phyloP scores from a whole-genome alignment of 2,797 vertebrate species.

The Eutrigla gurnardus region DNA sequence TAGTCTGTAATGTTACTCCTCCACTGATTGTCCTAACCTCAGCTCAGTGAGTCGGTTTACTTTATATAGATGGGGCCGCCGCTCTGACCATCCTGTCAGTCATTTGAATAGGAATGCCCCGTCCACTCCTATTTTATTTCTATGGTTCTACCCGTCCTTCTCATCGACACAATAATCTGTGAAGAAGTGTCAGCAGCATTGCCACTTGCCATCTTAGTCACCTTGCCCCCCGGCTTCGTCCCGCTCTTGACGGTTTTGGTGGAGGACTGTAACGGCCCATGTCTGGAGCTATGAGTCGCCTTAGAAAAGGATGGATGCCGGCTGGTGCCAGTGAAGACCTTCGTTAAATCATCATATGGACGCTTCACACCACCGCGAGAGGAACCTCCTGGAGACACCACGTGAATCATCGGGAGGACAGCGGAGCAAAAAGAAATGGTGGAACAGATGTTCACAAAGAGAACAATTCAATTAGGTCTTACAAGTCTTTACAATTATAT shows the following conservation, averaged over 20 bases:
- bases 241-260: slow-evolving; percentile 40
- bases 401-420: neutral
- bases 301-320: slow-evolving; percentile 18
- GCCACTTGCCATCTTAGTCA: slow-evolving; percentile 20
- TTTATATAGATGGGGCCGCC: no score
- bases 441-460: neutral
- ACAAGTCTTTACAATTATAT: neutral
- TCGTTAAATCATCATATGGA: slow-evolving; percentile 28
- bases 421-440: neutral
- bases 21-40: no score
- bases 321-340: neutral
- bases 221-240: slow-evolving; percentile 46
- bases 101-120: no score
- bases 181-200: slow-evolving; percentile 14
- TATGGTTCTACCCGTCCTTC: no score
- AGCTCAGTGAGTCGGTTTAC: no score
- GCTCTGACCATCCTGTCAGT: no score
- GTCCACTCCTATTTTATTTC: no score
- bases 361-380: slow-evolving; percentile 52
- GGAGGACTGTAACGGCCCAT: slow-evolving; percentile 15
- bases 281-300: slow-evolving; percentile 25
- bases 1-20: no score
- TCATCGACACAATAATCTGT: no score
- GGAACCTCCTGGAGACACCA: slow-evolving; percentile 25
- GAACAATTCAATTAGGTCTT: neutral